These are phyloP conservation scores for Apolygus lucorum DNA, from an alignment of 1,140 invertebrate genomes.

Conservation along the genomic window DNA sequence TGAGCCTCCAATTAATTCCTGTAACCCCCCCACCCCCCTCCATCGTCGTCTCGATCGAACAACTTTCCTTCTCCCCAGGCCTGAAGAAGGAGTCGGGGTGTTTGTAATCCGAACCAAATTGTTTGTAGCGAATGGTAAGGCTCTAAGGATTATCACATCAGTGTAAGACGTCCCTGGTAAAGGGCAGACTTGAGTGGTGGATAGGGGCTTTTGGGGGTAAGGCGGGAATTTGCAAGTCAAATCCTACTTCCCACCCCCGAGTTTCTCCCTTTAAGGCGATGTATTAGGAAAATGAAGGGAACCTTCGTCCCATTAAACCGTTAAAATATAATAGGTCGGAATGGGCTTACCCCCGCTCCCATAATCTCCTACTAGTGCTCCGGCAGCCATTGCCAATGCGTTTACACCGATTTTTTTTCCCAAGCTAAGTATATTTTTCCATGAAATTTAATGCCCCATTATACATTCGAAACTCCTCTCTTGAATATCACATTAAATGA, in stretches of 20 bases:
- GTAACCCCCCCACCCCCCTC: neutral
- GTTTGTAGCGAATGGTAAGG: conserved; percentile 19
- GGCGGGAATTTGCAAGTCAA: conserved; percentile 19
- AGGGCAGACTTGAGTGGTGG: too few species aligned
- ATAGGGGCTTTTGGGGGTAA: neutral
- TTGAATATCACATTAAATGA: too few species aligned
- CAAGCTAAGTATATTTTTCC: too few species aligned
- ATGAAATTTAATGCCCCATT: too few species aligned
- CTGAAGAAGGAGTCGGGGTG: neutral
- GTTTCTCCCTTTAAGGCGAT: neutral
- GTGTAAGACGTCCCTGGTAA: conserved; percentile 12
- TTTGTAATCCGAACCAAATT: conserved; percentile 20
- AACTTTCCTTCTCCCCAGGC: neutral
- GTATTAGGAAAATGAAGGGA: conserved; percentile 4
- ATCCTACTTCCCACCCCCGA: neutral
- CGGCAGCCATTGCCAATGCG: neutral
- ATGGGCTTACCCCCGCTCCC: neutral
- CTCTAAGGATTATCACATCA: conserved; percentile 21
- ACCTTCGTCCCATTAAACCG: conserved; percentile 10
- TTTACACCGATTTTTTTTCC: too few species aligned
- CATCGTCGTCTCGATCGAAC: too few species aligned
- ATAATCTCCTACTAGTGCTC: neutral
- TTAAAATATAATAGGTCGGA: conserved; percentile 14
- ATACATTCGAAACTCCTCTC: too few species aligned
- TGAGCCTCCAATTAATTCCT: neutral